Base-by-base conservation (phyloP, 2,113 vertebrate species). In the Mesembrinibis cayennensis region DNA sequence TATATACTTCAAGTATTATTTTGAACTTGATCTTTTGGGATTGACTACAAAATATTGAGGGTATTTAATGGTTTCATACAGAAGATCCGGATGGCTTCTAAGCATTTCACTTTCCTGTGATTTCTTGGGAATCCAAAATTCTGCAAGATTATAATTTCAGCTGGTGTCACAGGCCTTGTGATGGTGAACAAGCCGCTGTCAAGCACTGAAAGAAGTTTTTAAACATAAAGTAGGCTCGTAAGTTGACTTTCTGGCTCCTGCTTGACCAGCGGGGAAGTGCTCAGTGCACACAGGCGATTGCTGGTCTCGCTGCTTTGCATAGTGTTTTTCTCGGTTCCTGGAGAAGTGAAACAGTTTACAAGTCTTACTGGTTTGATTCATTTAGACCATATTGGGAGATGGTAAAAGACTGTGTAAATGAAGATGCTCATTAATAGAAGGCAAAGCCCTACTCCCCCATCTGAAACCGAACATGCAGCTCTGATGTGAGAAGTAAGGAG, bases 251-350 rank as follows among this genome's bases (percentile, higher is more conserved):
- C 59, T 81, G 87, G 58, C 74, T 93, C n/a, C 61, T 32, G 25
- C 62, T 44, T 25, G 66, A 17, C 30, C 38, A 3, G 40, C 1
- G 1, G 50, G 50, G 77, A 59, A 55, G 87, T 13, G 2, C 14
- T 11, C 4, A 1, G 8, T 38, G 58, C 7, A 0, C 13, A 0
- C 13, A 13, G 52, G 53, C 6, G 3, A 3, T 27, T 7, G 62
- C 89, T 85, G 71, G 70, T 77, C 72, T 69, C 40, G 0, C 70
- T 70, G 18, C 61, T 94, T 89, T 49, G 66, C 58, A 36, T 45
- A 7, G 47, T 10, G 63, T 45, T 90, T 56, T 50, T 50, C 76
- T 63, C 13, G 0, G 42, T 90, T 97, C 82, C 92, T 59, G 89
- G 10, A 52, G 86, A 88, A 92, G 86, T 82, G 83, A 62, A 95